A percentile compares a stretch with the other conserved stretches of the same genome.
Evolutionary conservation across 2,888 invertebrate species (phyloP).

Genomic region (Dolichopus griseipennis): DNA sequence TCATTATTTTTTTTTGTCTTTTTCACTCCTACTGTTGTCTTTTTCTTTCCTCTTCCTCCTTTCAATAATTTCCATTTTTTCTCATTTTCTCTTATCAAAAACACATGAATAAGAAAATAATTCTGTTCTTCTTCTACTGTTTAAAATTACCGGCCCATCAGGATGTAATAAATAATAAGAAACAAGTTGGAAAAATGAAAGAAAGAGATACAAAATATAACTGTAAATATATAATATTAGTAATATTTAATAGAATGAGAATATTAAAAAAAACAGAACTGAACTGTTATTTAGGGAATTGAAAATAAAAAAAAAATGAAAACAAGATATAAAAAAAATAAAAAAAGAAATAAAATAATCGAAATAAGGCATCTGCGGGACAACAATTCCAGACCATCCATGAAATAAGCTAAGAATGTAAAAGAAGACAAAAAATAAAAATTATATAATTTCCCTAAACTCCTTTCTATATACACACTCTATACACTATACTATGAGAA

Average conservation of each 20-base stretch:
- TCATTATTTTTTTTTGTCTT: too few relatives aligned
- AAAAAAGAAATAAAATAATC: not conserved
- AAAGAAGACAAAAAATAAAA: too few relatives aligned
- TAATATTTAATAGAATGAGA: too few relatives aligned
- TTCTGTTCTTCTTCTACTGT: not conserved
- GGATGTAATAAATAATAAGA: conserved; percentile 1
- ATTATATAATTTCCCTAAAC: too few relatives aligned
- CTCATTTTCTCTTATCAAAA: too few relatives aligned
- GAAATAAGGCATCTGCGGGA: not conserved
- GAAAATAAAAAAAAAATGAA: not conserved
- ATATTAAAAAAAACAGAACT: not conserved
- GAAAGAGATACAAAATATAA: not conserved
- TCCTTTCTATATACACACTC: too few relatives aligned
- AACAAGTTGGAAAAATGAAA: not conserved
- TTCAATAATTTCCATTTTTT: too few relatives aligned
- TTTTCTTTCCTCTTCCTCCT: too few relatives aligned
- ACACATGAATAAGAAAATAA: too few relatives aligned
- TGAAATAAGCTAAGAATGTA: not conserved
- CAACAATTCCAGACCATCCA: not conserved
- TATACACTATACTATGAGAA: not conserved
- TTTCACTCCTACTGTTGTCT: too few relatives aligned
- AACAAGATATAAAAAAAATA: not conserved
- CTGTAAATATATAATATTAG: not conserved
- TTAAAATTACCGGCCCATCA: not conserved
- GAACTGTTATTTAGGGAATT: not conserved